Base-by-base conservation (phyloP, 2,888 invertebrate species). In the Drosophila dives region DNA sequence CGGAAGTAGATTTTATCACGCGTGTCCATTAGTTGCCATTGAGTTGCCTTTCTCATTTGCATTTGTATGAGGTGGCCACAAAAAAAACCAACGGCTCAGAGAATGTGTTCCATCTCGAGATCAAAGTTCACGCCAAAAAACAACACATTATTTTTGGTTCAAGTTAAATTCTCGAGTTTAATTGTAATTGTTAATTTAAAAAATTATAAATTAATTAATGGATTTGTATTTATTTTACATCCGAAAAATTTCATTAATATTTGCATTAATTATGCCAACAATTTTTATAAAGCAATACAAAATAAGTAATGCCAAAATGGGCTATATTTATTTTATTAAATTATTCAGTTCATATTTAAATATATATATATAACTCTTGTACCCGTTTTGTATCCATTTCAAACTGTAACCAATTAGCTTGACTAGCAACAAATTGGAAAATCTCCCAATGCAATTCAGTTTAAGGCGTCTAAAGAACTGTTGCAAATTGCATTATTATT, bases 1-100 rank as follows among this genome's bases (percentile, higher is more conserved):
- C 83, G 90, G 86, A 89, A 88, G 89, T 88, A 66, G 86, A 75
- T 77, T 72, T 68, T 81, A 86, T 86, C 86, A 87, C 89, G 86
- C 71, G 74, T 81, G 56, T 78, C 83, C 85, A 89, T 87, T 86
- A 80, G 88, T 75, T 80, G 72, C 71, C 69, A 73, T 84, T 72
- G 7, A 51, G 65, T 77, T 76, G 56, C 67, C 67, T 56, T 50
- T 74, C 73, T 51, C 65, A 67, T 63, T 50, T 36, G 48, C 60
- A 59, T 60, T 75, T 75, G 49, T 53, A 64, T 75, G 20, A 4
- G 34, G 50, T 64, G 60, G 77, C 60, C 69, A 64, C 69, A 79
- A 68, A 45, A 80, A 64, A 59, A 42, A 3, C n/a, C 5, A 51
- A 63, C 42, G 45, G 50, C 58, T 60, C 50, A n/a, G 32, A 65